Conservation (phyloP, 2,797 vertebrate genomes). For the Denticeps clupeoides region DNA sequence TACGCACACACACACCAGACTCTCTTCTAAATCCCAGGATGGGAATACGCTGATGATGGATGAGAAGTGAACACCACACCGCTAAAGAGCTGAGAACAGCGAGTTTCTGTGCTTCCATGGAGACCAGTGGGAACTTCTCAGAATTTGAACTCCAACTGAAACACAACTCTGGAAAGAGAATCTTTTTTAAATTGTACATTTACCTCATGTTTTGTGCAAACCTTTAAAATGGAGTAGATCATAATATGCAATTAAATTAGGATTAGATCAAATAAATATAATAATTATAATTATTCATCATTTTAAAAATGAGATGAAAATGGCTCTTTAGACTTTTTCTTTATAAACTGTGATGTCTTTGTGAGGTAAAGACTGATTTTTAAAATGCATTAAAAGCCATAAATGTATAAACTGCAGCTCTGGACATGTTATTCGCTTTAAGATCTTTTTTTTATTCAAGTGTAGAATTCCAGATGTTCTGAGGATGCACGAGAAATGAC, state of each 20-base stretch:
- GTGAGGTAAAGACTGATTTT: too few relatives aligned
- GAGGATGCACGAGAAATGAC: constrained; percentile 1
- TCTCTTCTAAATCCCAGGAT: too few relatives aligned
- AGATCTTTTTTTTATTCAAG: too few relatives aligned
- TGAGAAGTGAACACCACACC: too few relatives aligned
- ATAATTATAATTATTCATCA: constrained; percentile 38
- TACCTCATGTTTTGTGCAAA: constrained; percentile 63
- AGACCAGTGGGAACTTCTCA: constrained; percentile 22
- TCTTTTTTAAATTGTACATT: constrained; percentile 50
- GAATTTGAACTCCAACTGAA: too few relatives aligned
- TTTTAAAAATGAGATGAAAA: not conserved
- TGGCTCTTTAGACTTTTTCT: not conserved
- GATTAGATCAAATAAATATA: constrained; percentile 54
- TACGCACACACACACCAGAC: not conserved
- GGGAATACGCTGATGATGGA: too few relatives aligned
- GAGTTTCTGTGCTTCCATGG: constrained; percentile 25
- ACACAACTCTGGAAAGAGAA: too few relatives aligned
- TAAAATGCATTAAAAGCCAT: not conserved
- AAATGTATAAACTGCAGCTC: not conserved
- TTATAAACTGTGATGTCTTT: too few relatives aligned
- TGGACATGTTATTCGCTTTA: too few relatives aligned
- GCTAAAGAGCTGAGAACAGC: too few relatives aligned
- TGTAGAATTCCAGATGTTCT: too few relatives aligned
- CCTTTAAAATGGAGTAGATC: constrained; percentile 65
- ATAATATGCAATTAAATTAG: constrained; percentile 71